phyloP scores from a whole-genome alignment of 1,140 invertebrate genomes.

The Bilobella aurantiaca region DNA sequence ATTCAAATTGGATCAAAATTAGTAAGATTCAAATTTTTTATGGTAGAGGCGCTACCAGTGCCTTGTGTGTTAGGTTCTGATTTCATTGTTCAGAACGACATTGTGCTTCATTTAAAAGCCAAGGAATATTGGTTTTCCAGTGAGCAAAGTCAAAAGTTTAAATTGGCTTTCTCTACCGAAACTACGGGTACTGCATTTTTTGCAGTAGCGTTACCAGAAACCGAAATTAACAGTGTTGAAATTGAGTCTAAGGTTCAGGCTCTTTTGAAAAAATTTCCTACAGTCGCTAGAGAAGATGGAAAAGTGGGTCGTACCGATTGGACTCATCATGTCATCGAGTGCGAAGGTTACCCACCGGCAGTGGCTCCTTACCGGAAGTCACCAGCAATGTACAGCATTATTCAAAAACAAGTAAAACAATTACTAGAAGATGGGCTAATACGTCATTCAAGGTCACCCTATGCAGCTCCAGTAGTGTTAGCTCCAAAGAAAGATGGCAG shows the following conservation, averaged over 20 bases:
- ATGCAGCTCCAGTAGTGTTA: constrained; percentile 16
- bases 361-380: neutral
- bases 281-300: constrained; percentile 7
- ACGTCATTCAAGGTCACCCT: constrained; percentile 5
- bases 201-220: neutral
- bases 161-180: neutral
- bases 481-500: constrained; percentile 18
- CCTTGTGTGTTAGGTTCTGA: constrained; percentile 11
- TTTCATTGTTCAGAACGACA: neutral
- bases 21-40: constrained; percentile 1
- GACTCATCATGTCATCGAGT: constrained; percentile 16
- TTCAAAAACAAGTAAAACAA: constrained; percentile 14
- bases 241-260: neutral
- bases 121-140: neutral
- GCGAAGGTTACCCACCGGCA: neutral
- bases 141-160: neutral
- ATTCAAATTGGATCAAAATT: neutral
- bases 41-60: neutral
- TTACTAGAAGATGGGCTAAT: constrained; percentile 18
- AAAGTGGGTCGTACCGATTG: constrained; percentile 4
- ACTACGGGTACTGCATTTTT: neutral
- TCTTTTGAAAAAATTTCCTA: constrained; percentile 15
- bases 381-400: constrained; percentile 8
- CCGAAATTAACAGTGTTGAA: neutral
- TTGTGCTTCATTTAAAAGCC: neutral